Evolutionary conservation across 2,113 vertebrate genomes (phyloP).

Genomic region (Garra rufa): DNA sequence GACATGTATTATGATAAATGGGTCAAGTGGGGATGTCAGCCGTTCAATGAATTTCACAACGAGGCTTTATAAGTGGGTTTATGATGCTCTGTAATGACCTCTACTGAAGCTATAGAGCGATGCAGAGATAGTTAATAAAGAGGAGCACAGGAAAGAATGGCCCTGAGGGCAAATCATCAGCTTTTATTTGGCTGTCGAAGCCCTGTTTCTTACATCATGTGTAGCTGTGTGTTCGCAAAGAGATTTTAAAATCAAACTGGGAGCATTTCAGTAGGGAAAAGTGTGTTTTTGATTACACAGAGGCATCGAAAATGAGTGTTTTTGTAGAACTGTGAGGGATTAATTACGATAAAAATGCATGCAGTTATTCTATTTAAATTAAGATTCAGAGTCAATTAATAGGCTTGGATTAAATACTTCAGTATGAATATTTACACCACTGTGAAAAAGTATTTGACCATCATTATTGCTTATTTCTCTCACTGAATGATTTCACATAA

Average conservation of each 20-base stretch:
- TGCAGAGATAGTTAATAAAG: not conserved
- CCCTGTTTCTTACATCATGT: not conserved
- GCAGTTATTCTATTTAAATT: not conserved
- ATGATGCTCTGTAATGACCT: not conserved
- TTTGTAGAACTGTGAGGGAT: too few species aligned
- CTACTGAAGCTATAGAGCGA: not conserved
- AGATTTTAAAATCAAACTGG: not conserved
- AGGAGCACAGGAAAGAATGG: slow-evolving; percentile 1
- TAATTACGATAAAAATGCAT: not conserved
- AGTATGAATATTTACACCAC: not conserved
- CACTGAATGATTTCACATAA: not conserved
- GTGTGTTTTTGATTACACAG: too few species aligned
- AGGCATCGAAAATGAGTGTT: too few species aligned
- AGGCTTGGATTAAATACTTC: not conserved
- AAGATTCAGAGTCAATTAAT: not conserved
- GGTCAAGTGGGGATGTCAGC: not conserved
- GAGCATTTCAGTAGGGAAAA: not conserved
- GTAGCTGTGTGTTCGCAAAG: not conserved
- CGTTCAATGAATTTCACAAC: not conserved
- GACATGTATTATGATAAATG: not conserved
- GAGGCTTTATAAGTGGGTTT: not conserved
- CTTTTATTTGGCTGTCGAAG: not conserved
- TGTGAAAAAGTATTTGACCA: not conserved
- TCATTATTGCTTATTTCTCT: not conserved
- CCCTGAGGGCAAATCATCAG: not conserved